phyloP scores from a whole-genome alignment of 2,797 vertebrate species.

The Catamblyrhynchus diadema region DNA sequence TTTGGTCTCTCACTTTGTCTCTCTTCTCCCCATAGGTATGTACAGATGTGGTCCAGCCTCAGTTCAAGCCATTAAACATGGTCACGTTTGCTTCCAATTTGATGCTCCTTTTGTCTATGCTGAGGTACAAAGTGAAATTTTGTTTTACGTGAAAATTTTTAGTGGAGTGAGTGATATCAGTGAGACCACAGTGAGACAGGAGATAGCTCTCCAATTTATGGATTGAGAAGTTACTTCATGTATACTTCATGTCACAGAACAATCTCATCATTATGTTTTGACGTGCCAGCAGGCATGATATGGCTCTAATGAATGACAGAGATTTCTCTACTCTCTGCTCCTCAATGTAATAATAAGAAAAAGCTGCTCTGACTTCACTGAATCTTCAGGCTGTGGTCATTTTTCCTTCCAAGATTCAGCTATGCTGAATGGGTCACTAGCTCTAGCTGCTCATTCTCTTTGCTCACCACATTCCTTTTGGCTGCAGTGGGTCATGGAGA shows the following conservation, averaged over 20 bases:
- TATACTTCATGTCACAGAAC: background rate
- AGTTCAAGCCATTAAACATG: constrained; percentile 92
- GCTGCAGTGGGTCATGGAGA: background rate
- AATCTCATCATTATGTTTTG: background rate
- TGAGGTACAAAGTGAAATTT: constrained; percentile 77
- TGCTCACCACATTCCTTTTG: background rate
- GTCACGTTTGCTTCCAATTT: constrained; percentile 89
- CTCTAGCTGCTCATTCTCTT: background rate
- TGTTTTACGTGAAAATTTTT: background rate
- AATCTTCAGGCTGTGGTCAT: background rate
- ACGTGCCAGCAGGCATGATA: background rate
- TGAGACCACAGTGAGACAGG: background rate
- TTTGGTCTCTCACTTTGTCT: background rate
- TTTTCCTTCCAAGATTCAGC: background rate
- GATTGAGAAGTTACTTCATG: background rate
- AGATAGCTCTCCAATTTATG: background rate
- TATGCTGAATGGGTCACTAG: background rate
- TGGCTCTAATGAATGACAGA: background rate
- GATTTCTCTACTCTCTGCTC: background rate
- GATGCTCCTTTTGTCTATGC: constrained; percentile 92
- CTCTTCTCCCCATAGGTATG: constrained; percentile 75
- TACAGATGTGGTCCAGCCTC: constrained; percentile 95
- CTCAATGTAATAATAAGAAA: background rate
- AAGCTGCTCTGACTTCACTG: background rate
- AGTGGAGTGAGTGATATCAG: background rate